These are phyloP conservation scores for Coenobita brevimanus DNA, from an alignment of 1,140 invertebrate genomes.

Conservation along the genomic window DNA sequence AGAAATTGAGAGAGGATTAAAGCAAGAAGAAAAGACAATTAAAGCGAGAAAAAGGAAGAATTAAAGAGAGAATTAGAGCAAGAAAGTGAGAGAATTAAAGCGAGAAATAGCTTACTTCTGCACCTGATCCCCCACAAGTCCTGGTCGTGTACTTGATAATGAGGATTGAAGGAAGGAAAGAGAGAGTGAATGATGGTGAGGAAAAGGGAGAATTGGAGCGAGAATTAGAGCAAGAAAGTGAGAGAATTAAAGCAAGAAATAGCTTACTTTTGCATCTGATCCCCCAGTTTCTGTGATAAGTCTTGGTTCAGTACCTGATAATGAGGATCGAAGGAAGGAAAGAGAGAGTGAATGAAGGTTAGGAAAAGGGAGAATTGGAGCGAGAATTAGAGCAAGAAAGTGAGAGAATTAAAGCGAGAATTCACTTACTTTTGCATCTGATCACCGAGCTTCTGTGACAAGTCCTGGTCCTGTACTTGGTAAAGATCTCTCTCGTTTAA, in stretches of 20 bases:
- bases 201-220: neutral
- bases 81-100: no score
- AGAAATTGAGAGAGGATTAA: no score
- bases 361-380: neutral
- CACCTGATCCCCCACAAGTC: no score
- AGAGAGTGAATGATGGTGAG: neutral
- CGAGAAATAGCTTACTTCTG: no score
- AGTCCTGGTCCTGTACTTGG: conserved; percentile 76
- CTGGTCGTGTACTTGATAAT: no score
- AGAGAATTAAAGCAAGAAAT: neutral
- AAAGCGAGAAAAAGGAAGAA: neutral
- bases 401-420: neutral
- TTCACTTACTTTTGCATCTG: conserved; percentile 75
- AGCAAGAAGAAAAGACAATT: neutral
- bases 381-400: neutral
- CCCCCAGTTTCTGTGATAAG: conserved; percentile 75
- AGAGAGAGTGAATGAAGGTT: neutral
- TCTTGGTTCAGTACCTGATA: conserved; percentile 77
- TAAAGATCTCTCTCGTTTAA: conserved; percentile 78
- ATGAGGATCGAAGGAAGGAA: no score
- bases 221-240: neutral
- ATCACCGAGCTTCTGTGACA: conserved; percentile 75
- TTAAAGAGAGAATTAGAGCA: no score
- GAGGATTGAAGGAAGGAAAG: no score
- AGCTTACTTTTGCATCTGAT: conserved; percentile 76